These are phyloP conservation scores for Taxidea taxus DNA, from an alignment of 2,113 vertebrate species.

Conservation along the genomic window DNA sequence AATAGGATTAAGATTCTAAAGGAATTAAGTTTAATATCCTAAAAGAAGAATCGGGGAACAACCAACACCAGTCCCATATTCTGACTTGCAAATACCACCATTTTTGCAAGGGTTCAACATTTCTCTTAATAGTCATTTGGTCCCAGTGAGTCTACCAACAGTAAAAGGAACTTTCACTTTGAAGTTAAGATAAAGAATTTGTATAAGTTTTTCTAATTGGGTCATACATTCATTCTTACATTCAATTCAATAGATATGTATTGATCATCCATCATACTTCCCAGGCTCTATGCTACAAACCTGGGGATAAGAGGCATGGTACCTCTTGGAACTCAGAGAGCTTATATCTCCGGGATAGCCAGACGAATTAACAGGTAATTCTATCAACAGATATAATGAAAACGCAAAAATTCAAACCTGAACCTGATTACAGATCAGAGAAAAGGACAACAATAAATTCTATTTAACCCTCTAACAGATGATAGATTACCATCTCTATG, in stretches of 20 bases:
- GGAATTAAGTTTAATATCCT: neutral
- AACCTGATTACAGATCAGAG: neutral
- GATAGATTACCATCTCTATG: neutral
- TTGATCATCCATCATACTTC: neutral
- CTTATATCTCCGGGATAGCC: neutral
- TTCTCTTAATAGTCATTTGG: neutral
- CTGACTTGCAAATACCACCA: neutral
- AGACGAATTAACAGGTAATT: neutral
- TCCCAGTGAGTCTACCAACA: neutral
- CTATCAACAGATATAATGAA: neutral
- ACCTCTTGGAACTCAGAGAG: neutral
- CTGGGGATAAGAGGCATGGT: neutral
- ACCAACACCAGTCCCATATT: constrained; percentile 6
- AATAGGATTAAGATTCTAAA: neutral
- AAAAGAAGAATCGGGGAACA: neutral
- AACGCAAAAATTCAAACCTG: constrained; percentile 27
- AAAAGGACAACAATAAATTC: neutral
- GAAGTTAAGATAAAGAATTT: constrained; percentile 16
- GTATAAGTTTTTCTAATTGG: neutral
- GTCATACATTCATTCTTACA: neutral
- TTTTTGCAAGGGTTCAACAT: neutral
- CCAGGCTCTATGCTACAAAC: neutral
- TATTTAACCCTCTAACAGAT: neutral
- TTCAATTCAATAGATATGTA: neutral
- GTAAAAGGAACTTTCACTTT: neutral